These are phyloP conservation scores for Yponomeuta malinellus DNA, from an alignment of 2,888 invertebrate genomes.

Conservation along the genomic window DNA sequence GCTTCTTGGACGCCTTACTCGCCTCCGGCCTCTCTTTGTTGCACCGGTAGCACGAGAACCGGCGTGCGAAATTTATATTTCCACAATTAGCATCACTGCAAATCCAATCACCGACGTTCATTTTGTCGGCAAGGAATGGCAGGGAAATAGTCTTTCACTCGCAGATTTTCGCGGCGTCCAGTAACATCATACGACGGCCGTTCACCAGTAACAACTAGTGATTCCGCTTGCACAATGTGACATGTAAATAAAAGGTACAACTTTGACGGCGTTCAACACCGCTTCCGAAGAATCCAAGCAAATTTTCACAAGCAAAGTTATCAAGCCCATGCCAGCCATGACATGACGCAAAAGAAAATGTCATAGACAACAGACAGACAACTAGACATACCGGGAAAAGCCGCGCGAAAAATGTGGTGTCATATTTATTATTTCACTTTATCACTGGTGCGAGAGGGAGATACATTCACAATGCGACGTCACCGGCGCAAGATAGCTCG, in stretches of 20 bases:
- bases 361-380: conserved; percentile 18
- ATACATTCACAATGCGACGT: too few species aligned
- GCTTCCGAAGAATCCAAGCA: conserved; percentile 53
- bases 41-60: conserved; percentile 94
- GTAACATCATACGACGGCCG: background rate
- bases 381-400: background rate
- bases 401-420: too few species aligned
- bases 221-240: conserved; percentile 25
- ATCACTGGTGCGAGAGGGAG: too few species aligned
- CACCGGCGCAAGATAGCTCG: too few species aligned
- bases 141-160: conserved; percentile 1
- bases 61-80: conserved; percentile 95
- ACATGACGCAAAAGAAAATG: conserved; percentile 37
- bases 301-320: conserved; percentile 65
- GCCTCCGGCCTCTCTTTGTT: conserved; percentile 79
- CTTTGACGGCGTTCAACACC: conserved; percentile 13
- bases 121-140: conserved; percentile 37
- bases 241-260: conserved; percentile 25
- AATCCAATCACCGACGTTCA: conserved; percentile 80
- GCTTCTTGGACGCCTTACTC: conserved; percentile 76
- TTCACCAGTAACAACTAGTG: background rate
- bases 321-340: conserved; percentile 65
- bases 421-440: too few species aligned
- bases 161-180: background rate
- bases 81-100: conserved; percentile 84